Evolutionary conservation across 2,888 invertebrate species (phyloP).

Genomic region (Brachylomia viminalis): DNA sequence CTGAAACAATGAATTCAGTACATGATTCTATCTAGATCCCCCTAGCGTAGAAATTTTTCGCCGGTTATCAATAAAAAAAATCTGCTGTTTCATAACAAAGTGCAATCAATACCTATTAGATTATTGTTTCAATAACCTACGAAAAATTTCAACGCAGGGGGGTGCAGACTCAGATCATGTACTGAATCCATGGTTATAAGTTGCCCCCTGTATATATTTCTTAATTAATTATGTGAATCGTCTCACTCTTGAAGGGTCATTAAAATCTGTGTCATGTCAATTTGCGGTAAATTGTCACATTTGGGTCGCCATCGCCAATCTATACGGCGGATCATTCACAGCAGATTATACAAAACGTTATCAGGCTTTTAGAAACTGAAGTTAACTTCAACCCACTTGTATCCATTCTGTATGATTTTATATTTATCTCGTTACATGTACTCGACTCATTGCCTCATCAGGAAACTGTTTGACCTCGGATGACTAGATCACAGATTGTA

Average conservation of each 20-base stretch:
- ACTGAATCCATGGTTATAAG: too few relatives aligned
- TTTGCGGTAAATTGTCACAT: not conserved
- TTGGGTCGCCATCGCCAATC: not conserved
- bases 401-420: conserved; percentile 22
- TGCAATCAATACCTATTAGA: too few relatives aligned
- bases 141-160: too few relatives aligned
- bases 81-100: too few relatives aligned
- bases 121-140: too few relatives aligned
- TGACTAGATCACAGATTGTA: not conserved
- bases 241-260: not conserved
- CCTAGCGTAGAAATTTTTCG: too few relatives aligned
- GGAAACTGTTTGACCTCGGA: not conserved
- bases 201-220: too few relatives aligned
- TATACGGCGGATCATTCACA: too few relatives aligned
- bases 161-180: too few relatives aligned
- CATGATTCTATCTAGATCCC: too few relatives aligned
- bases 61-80: too few relatives aligned
- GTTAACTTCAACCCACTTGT: not conserved
- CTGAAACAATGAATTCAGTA: too few relatives aligned
- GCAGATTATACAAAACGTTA: not conserved
- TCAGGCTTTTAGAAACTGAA: not conserved
- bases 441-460: conserved; percentile 21
- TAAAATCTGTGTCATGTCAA: not conserved
- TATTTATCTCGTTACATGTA: conserved; percentile 37
- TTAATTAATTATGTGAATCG: not conserved